Conservation (phyloP, 2,797 vertebrate genomes). For the Onychomys torridus region DNA sequence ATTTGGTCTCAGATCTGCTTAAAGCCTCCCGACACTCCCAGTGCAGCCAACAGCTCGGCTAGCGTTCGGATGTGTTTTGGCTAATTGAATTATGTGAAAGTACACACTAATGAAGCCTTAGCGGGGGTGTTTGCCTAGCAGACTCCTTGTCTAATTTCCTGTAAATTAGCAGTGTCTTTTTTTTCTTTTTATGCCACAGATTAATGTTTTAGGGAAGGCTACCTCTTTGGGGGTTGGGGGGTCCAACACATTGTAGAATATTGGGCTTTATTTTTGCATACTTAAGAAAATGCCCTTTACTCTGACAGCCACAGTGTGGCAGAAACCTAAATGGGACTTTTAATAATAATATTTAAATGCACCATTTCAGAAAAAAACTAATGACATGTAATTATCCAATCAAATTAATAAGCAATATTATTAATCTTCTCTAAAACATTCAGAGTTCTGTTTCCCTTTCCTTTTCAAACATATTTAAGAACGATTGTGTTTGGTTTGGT, state of each 20-base stretch:
- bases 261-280: conserved; percentile 62
- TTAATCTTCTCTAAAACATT: conserved; percentile 77
- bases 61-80: conserved; percentile 89
- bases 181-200: conserved; percentile 51
- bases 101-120: conserved; percentile 90
- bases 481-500: conserved; percentile 55
- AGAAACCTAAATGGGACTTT: conserved; percentile 70
- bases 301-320: conserved; percentile 52
- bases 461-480: conserved; percentile 72
- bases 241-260: conserved; percentile 71
- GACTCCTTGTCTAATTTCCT: conserved; percentile 85
- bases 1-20: conserved; percentile 92
- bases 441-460: not conserved
- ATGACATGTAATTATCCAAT: conserved; percentile 78
- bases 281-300: conserved; percentile 57
- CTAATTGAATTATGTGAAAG: conserved; percentile 92
- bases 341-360: conserved; percentile 74
- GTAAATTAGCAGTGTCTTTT: conserved; percentile 84
- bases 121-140: conserved; percentile 84
- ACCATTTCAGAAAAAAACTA: conserved; percentile 16
- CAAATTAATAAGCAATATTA: conserved; percentile 78
- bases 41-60: conserved; percentile 86
- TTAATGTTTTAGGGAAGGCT: conserved; percentile 82
- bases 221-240: conserved; percentile 50
- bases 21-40: conserved; percentile 88